Percentiles rank a stretch among this genome's conserved stretches.
phyloP scores from a whole-genome alignment of 1,140 invertebrate genomes.

The Papilio polyxenes region DNA sequence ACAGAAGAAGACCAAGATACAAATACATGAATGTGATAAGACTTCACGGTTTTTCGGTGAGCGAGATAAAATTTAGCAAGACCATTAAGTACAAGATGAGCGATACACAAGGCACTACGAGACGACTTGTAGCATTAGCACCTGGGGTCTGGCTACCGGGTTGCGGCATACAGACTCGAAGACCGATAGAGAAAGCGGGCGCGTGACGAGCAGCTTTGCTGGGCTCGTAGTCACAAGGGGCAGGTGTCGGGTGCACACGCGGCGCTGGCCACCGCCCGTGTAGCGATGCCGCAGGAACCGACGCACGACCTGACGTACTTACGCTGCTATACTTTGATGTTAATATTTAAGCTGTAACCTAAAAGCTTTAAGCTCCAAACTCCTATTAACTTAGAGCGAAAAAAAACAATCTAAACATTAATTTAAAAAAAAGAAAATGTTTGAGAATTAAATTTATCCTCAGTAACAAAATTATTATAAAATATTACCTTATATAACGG shows the following conservation, averaged over 20 bases:
- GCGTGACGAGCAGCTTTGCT: conserved; percentile 85
- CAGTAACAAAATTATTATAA: too few relatives aligned
- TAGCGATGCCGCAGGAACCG: conserved; percentile 85
- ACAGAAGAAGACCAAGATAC: background rate
- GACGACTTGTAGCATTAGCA: conserved; percentile 41
- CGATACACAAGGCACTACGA: background rate
- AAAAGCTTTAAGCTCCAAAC: background rate
- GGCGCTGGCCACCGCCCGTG: conserved; percentile 88
- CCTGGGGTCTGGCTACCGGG: conserved; percentile 70
- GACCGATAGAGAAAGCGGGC: conserved; percentile 86
- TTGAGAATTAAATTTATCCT: too few relatives aligned
- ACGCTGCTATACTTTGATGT: conserved; percentile 15
- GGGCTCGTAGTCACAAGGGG: conserved; percentile 91
- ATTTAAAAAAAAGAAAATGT: too few relatives aligned
- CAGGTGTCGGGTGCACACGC: conserved; percentile 88
- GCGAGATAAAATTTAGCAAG: conserved; percentile 21
- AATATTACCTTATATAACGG: too few relatives aligned
- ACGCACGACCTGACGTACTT: conserved; percentile 79
- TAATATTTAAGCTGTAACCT: background rate
- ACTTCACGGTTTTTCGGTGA: background rate
- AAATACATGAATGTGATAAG: background rate
- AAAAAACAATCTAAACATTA: background rate
- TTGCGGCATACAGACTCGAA: conserved; percentile 80
- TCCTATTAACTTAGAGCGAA: background rate
- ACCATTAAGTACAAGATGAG: conserved; percentile 21